Percentiles rank a stretch among this genome's conserved stretches.
phyloP scores from a whole-genome alignment of 2,797 vertebrate species.

The Halcyon chelicuti region DNA sequence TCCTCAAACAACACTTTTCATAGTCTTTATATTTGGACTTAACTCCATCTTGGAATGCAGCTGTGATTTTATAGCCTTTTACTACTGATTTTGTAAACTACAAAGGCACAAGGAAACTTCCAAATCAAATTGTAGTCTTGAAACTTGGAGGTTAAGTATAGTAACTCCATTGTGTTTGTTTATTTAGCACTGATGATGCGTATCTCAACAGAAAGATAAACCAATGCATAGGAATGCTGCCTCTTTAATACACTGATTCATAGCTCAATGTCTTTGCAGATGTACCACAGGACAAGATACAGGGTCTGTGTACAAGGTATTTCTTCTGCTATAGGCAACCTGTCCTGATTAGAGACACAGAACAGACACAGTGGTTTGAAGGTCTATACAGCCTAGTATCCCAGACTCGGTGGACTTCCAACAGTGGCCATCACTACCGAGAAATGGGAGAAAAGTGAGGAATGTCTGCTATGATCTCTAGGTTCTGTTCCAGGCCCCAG shows the following conservation, averaged over 20 bases:
- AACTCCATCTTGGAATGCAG: constrained; percentile 23
- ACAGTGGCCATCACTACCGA: neutral
- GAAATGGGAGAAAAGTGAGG: neutral
- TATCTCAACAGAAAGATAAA: neutral
- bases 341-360: neutral
- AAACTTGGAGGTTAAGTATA: constrained; percentile 9
- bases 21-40: constrained; percentile 34
- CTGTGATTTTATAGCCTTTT: constrained; percentile 64
- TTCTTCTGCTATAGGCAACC: neutral
- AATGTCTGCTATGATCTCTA: neutral
- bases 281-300: neutral
- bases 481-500: neutral
- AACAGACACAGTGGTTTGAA: neutral
- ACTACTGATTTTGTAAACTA: constrained; percentile 58
- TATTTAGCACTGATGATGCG: neutral
- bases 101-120: constrained; percentile 53
- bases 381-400: neutral
- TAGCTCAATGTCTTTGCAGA: neutral
- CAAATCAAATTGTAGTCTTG: constrained; percentile 42
- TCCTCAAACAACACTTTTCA: constrained; percentile 44
- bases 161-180: neutral
- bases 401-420: neutral
- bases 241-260: neutral
- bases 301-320: neutral
- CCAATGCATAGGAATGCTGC: neutral